Base-by-base conservation (phyloP, 2,888 invertebrate species). In the Cactoblastis cactorum region DNA sequence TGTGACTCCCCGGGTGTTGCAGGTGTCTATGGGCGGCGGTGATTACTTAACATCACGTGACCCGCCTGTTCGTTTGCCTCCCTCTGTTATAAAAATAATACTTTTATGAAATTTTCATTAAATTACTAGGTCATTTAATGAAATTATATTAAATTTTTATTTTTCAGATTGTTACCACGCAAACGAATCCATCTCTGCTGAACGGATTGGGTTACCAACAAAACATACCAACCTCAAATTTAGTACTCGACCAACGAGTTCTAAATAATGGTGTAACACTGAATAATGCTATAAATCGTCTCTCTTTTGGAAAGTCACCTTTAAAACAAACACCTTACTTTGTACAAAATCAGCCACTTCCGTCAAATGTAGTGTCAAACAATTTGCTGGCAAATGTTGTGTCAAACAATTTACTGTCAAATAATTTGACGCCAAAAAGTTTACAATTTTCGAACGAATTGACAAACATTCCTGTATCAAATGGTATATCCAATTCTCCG, bases 131-230 rank as follows among this genome's bases (percentile, higher is more conserved):
- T 22, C 6, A 22, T 22, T 4, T 22, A 4, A 3, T 4, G 3
- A 22, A 15, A 35, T 15, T 35, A 35, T 15, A 15, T 5, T 15
- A 12, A 48, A 54, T 54, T 37, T 46, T 33, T 50, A 43, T 45
- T 34, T 62, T 64, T 49, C 73, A 80, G 80, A 49, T 56, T 5
- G 56, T 61, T 15, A 22, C 55, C 11, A 59, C 60, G 3, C 71
- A 78, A 15, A 24, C 51, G 3, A 52, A 51, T 15, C 17, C 48
- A 11, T 50, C 45, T 43, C 12, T 45, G 14, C 41, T 45, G 15
- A 46, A 33, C 15, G 38, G 37, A 17, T 53, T 38, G 35, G 51
- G 34, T 22, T 51, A 41, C 39, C 46, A 37, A 4, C 52, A 37
- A 12, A 51, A 49, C 15, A 5, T 39, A 8, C 45, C 19, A 18